These are phyloP conservation scores for Thalassaphorura encarpata DNA, from an alignment of 1,140 invertebrate species.

Conservation along the genomic window DNA sequence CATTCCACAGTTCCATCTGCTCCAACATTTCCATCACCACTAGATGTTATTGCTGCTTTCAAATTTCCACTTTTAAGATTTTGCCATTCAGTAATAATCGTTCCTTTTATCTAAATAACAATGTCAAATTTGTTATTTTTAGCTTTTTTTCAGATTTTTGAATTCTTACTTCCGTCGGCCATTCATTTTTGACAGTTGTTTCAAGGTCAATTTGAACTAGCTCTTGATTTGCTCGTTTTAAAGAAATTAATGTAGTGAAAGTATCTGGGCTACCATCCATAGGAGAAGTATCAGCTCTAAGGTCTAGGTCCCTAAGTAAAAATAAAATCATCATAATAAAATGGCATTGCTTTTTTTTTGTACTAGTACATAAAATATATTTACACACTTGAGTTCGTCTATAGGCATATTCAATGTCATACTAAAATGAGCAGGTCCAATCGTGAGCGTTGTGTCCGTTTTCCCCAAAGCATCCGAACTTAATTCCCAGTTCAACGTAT, in stretches of 20 bases:
- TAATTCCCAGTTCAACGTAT: slow-evolving; percentile 15
- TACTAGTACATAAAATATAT: background rate
- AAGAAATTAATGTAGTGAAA: slow-evolving; percentile 3
- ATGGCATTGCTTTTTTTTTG: background rate
- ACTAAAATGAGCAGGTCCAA: slow-evolving; percentile 16
- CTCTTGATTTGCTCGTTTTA: slow-evolving; percentile 12
- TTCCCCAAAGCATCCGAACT: slow-evolving; percentile 17
- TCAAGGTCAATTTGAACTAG: slow-evolving; percentile 23
- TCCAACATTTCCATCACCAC: slow-evolving; percentile 5
- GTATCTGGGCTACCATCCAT: slow-evolving; percentile 7
- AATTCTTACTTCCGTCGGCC: slow-evolving; percentile 26
- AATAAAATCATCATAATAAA: background rate
- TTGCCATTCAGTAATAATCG: slow-evolving; percentile 10
- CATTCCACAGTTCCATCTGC: slow-evolving; percentile 14
- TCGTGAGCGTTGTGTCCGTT: slow-evolving; percentile 11
- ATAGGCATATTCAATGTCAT: slow-evolving; percentile 21
- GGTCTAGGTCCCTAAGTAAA: slow-evolving; percentile 14
- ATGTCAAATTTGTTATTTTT: background rate
- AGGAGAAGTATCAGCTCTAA: background rate
- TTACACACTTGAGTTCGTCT: slow-evolving; percentile 16
- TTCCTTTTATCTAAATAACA: slow-evolving; percentile 25
- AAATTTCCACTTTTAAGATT: slow-evolving; percentile 13
- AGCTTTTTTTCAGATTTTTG: too few species aligned
- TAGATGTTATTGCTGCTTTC: slow-evolving; percentile 3
- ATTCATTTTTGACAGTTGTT: slow-evolving; percentile 16